A percentile compares a stretch with the other conserved stretches of the same genome.
Evolutionary conservation across 2,888 invertebrate genomes (phyloP).

Genomic region (Drosophila meridionalis): DNA sequence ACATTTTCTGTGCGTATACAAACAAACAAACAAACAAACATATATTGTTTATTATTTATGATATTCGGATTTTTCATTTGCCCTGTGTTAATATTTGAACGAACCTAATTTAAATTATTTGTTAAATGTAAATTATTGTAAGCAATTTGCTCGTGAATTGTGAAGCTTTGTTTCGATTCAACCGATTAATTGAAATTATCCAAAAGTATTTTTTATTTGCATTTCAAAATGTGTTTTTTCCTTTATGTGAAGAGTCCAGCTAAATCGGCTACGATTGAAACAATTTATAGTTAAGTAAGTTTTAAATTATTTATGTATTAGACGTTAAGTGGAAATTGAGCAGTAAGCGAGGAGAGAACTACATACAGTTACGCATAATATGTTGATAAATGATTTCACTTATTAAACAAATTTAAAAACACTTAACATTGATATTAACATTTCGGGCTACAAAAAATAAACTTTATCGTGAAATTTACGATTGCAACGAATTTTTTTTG

Average conservation of each 20-base stretch:
- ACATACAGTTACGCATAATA: constrained; percentile 36
- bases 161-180: constrained; percentile 26
- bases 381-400: constrained; percentile 64
- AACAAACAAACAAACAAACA: too few species aligned
- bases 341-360: constrained; percentile 39
- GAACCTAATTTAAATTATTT: constrained; percentile 24
- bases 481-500: background rate
- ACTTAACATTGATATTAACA: constrained; percentile 35
- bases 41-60: constrained; percentile 9
- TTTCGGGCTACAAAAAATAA: background rate
- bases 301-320: constrained; percentile 70
- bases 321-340: constrained; percentile 43
- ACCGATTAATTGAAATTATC: constrained; percentile 61
- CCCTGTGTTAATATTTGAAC: constrained; percentile 12
- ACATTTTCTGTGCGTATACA: constrained; percentile 14
- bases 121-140: constrained; percentile 34
- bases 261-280: constrained; percentile 38
- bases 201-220: constrained; percentile 58
- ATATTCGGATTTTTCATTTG: constrained; percentile 18
- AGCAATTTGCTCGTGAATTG: constrained; percentile 30
- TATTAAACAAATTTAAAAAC: constrained; percentile 51
- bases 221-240: constrained; percentile 31
- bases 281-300: constrained; percentile 49
- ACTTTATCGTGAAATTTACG: constrained; percentile 3
- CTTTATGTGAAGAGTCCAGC: constrained; percentile 24